Base-by-base conservation (phyloP, 1,140 invertebrate species). In the Theocolax elegans region DNA sequence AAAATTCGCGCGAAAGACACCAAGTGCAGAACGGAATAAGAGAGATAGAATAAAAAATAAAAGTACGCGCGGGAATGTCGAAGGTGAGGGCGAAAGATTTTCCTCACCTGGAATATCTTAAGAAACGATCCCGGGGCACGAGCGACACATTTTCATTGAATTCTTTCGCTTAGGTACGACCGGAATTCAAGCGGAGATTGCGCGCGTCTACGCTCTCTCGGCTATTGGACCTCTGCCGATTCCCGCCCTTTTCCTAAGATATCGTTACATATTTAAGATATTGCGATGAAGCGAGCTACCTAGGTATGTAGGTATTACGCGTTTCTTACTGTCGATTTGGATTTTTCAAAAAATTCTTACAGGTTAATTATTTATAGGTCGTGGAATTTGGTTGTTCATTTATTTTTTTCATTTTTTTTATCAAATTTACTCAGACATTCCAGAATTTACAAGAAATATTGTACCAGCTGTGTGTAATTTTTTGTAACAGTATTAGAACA, bases 261-360 rank as follows among this genome's bases (percentile, higher is more conserved):
- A 85, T 85, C 82, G 81, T 83, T 85, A 82, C 81, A 83, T 82
- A 80, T 81, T 82, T 80, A 82, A 75, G 74, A 72, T 84, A 80
- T 82, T 80, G 81, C 74, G 81, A 8, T 44, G 19, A 35, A 35
- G 10, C 4, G 31, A 35, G n/a, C n/a, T n/a, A n/a, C n/a, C n/a
- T n/a, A n/a, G n/a, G n/a, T n/a, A n/a, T n/a, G n/a, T n/a, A n/a
- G n/a, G n/a, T n/a, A n/a, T n/a, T n/a, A n/a, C n/a, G n/a, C n/a
- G n/a, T n/a, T n/a, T n/a, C n/a, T n/a, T n/a, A n/a, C n/a, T n/a
- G n/a, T n/a, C n/a, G n/a, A n/a, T n/a, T n/a, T n/a, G n/a, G n/a
- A n/a, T n/a, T n/a, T n/a, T n/a, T n/a, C n/a, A n/a, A n/a, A n/a
- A n/a, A n/a, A n/a, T n/a, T n/a, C n/a, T n/a, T n/a, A n/a, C n/a